Base-by-base conservation (phyloP, 2,113 vertebrate species). In the Mirounga angustirostris region DNA sequence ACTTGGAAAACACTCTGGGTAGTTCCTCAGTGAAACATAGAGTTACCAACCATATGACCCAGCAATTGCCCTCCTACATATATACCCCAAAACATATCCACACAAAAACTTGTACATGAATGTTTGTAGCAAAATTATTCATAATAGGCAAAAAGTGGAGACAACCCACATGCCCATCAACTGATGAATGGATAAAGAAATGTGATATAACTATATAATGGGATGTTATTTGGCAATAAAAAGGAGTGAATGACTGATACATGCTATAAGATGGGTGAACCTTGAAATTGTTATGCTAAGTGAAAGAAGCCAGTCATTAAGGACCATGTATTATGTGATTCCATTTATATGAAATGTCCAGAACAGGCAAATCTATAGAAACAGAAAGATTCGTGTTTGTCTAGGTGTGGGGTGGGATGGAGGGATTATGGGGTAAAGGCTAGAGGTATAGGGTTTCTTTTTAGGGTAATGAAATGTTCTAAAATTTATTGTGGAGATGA, bases 401-500 rank as follows among this genome's bases (percentile, higher is more conserved):
- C 76, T 86, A 61, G 28, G 40, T 24, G 8, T 71, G 61, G 30
- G 12, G 8, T 50, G 19, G 18, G 65, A 52, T 69, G 52, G 22
- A 28, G 14, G 30, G 19, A 56, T 19, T 83, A 18, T 18, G 9
- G 8, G 0, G 24, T 43, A 40, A 88, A 43, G 43, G 40, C 33
- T 61, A 63, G 67, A 50, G 13, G 1, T 33, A 13, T 2, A 58
- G 21, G 21, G 21, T 73, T 95, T 79, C 54, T 87, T 82, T 43
- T 2, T 0, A 21, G 30, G 65, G 12, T 50, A 65, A 67, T 65
- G 1, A 85, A 88, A 67, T 89, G 16, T 59, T 74, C 83, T 74
- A 67, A 92, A 96, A 89, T 84, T 78, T 78, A 63, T 73, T 95
- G 52, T 84, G 50, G 4, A 91, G 54, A 80, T 71, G 61, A 26